Base-by-base conservation (phyloP, 2,113 vertebrate species). In the Strigops habroptila region DNA sequence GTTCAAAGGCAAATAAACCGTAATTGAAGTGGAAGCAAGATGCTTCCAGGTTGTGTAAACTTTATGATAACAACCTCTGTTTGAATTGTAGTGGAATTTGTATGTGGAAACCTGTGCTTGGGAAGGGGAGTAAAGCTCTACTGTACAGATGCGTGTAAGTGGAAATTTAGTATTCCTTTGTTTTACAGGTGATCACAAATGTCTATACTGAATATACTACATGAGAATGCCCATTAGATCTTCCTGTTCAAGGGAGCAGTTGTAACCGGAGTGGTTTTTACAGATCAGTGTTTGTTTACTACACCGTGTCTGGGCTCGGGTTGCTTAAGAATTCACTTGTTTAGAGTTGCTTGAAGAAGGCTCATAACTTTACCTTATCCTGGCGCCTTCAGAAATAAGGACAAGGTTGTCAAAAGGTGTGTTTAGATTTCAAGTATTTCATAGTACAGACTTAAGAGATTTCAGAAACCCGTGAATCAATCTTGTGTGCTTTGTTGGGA, bases 21-120 rank as follows among this genome's bases (percentile, higher is more conserved):
- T 70, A 81, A 65, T 5, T 81, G 81, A 89, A 80, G 62, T 70
- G 62, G 33, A 86, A 93, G 88, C 73, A 65, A n/a, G 86, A 53
- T 78, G 82, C 46, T 84, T 94, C 64, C 49, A 77, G 64, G 33
- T 62, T 84, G 49, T 7, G 18, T 81, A 49, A 91, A 11, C 51
- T 74, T 74, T 69, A 65, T 86, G 68, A 43, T 77, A 19, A 60
- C 75, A 71, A 71, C 23, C 35, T 76, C 55, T 93, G 10, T 30
- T 35, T 88, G 70, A 91, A 35, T 51, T 85, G 52, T 46, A 21
- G 10, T 76, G 43, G 65, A 68, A 80, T 90, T 55, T 27, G 7
- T 64, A 4, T 7, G 8, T 82, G 57, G 62, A 92, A 91, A 73
- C 35, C 31, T 6, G 3, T 63, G 37, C 46, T 91, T 27, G 41